A percentile compares a stretch with the other conserved stretches of the same genome.
phyloP scores from a whole-genome alignment of 2,888 invertebrate genomes.

The Scrobipalpa atriplicella region DNA sequence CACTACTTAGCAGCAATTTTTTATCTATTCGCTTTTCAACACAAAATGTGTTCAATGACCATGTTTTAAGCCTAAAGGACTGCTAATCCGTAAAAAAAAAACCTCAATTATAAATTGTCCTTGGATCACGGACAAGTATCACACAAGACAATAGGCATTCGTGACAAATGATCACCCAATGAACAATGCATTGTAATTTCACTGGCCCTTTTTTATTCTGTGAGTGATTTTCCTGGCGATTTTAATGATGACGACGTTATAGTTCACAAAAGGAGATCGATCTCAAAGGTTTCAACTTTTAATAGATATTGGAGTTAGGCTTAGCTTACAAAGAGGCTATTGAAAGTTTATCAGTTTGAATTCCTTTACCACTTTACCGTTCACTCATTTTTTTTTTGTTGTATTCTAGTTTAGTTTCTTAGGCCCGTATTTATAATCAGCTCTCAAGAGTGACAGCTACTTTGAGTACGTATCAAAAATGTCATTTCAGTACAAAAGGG shows the following conservation, averaged over 20 bases:
- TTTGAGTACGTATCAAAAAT: too few species aligned
- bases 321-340: neutral
- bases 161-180: conserved; percentile 3
- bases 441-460: too few species aligned
- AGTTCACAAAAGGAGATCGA: neutral
- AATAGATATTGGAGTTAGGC: neutral
- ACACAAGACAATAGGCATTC: neutral
- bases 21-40: too few species aligned
- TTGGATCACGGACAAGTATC: neutral
- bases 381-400: too few species aligned
- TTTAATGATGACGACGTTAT: neutral
- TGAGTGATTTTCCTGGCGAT: conserved; percentile 1
- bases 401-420: too few species aligned
- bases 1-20: too few species aligned
- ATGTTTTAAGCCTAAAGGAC: too few species aligned
- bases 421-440: too few species aligned
- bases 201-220: neutral
- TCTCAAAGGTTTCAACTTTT: neutral
- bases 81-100: too few species aligned
- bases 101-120: too few species aligned
- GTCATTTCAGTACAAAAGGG: too few species aligned
- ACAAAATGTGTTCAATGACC: too few species aligned
- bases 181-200: conserved; percentile 13
- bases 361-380: neutral
- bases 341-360: neutral